Percentiles rank a stretch among this genome's conserved stretches.
phyloP scores from a whole-genome alignment of 2,797 vertebrate genomes.

The Anguilla marmorata region DNA sequence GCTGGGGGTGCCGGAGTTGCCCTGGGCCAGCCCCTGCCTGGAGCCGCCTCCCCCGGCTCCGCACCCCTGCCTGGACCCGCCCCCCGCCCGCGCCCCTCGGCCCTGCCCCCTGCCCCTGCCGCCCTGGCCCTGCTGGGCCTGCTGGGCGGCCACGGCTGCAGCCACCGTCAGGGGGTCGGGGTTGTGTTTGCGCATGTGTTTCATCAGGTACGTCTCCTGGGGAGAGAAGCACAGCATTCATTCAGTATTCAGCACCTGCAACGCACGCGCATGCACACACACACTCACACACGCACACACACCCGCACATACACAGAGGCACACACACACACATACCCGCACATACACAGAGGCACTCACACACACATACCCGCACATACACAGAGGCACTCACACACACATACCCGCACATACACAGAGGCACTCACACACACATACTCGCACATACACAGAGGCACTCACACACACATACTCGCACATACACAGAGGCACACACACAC shows the following conservation, averaged over 20 bases:
- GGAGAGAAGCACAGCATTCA: neutral
- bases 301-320: neutral
- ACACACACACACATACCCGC: neutral
- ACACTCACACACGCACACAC: neutral
- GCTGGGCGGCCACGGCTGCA: constrained; percentile 78
- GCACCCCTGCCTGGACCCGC: constrained; percentile 23
- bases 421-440: neutral
- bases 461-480: neutral
- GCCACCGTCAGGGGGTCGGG: constrained; percentile 83
- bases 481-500: too few relatives aligned
- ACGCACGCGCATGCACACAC: neutral
- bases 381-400: neutral
- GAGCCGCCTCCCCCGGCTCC: constrained; percentile 56
- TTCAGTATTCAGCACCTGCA: too few relatives aligned
- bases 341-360: neutral
- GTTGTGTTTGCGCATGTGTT: constrained; percentile 99
- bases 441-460: neutral
- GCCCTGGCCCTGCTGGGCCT: constrained; percentile 73
- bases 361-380: neutral
- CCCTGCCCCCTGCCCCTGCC: constrained; percentile 55
- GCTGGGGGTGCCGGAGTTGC: constrained; percentile 72
- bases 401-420: neutral
- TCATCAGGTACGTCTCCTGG: constrained; percentile 97
- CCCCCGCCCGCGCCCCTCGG: constrained; percentile 52
- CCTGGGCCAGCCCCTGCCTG: constrained; percentile 66